Evolutionary conservation across 2,797 vertebrate genomes (phyloP).

Genomic region (Micrastur ruficollis): DNA sequence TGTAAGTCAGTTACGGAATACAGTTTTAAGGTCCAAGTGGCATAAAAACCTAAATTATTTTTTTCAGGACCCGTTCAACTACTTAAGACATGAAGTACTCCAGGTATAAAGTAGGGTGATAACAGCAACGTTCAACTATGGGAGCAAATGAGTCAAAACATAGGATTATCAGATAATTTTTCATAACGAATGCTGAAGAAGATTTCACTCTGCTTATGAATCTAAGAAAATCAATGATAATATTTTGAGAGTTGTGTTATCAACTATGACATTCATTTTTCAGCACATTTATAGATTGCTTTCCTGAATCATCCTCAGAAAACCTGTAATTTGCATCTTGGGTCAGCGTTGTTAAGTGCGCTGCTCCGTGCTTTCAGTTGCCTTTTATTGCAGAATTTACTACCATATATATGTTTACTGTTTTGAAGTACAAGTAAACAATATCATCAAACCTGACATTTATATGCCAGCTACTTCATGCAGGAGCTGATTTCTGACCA

Average conservation of each 20-base stretch:
- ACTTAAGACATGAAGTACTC: neutral
- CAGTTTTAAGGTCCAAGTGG: neutral
- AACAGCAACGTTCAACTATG: neutral
- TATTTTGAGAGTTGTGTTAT: slow-evolving; percentile 48
- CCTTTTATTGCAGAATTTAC: slow-evolving; percentile 36
- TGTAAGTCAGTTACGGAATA: neutral
- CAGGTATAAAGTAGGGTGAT: neutral
- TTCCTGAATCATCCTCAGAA: slow-evolving; percentile 42
- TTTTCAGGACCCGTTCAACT: neutral
- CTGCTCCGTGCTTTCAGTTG: neutral
- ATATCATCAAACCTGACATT: slow-evolving; percentile 39
- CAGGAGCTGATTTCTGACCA: neutral
- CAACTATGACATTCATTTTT: slow-evolving; percentile 24
- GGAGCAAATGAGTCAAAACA: slow-evolving; percentile 3
- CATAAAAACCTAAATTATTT: neutral
- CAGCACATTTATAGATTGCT: slow-evolving; percentile 32
- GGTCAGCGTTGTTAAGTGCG: neutral
- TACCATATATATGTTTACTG: neutral
- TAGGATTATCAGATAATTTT: slow-evolving; percentile 2
- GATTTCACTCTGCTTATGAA: slow-evolving; percentile 25
- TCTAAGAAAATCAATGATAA: slow-evolving; percentile 40
- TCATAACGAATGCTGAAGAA: slow-evolving; percentile 19
- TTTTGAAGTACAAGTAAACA: slow-evolving; percentile 48
- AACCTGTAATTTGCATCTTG: slow-evolving; percentile 55
- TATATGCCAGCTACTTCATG: neutral